Percentiles rank a stretch among this genome's conserved stretches.
Conservation (phyloP, 1,140 invertebrate species). For the Euwallacea similis region DNA sequence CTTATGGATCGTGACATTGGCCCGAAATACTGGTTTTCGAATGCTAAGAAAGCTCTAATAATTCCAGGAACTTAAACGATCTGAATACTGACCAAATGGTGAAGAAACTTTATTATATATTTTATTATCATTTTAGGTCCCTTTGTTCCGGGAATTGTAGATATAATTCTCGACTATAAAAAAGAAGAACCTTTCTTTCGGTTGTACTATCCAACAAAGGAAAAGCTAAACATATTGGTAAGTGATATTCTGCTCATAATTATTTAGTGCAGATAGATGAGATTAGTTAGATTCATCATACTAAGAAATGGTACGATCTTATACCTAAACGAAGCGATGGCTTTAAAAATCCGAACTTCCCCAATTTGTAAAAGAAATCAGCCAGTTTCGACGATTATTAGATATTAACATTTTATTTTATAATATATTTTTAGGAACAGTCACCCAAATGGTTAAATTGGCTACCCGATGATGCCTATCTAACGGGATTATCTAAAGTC, state of each 20-base stretch:
- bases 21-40: too few relatives aligned
- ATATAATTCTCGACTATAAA: slow-evolving; percentile 55
- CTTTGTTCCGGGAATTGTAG: slow-evolving; percentile 54
- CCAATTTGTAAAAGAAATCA: too few relatives aligned
- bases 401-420: slow-evolving; percentile 8
- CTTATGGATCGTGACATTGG: background rate
- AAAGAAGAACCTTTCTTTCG: slow-evolving; percentile 53
- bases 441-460: slow-evolving; percentile 58
- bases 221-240: slow-evolving; percentile 46
- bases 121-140: slow-evolving; percentile 50
- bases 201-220: slow-evolving; percentile 55
- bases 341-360: too few relatives aligned
- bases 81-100: too few relatives aligned
- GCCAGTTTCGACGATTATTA: background rate
- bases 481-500: slow-evolving; percentile 60
- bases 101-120: too few relatives aligned
- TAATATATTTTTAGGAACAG: slow-evolving; percentile 30
- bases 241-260: slow-evolving; percentile 11
- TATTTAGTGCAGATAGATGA: too few relatives aligned
- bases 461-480: slow-evolving; percentile 61
- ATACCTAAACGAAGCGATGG: too few relatives aligned
- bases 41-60: too few relatives aligned
- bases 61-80: too few relatives aligned
- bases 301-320: too few relatives aligned
- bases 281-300: too few relatives aligned